Evolutionary conservation across 2,888 invertebrate genomes (phyloP), one percentile per base, ranked within the genome.

Genomic region (Dryobotodes eremita): DNA sequence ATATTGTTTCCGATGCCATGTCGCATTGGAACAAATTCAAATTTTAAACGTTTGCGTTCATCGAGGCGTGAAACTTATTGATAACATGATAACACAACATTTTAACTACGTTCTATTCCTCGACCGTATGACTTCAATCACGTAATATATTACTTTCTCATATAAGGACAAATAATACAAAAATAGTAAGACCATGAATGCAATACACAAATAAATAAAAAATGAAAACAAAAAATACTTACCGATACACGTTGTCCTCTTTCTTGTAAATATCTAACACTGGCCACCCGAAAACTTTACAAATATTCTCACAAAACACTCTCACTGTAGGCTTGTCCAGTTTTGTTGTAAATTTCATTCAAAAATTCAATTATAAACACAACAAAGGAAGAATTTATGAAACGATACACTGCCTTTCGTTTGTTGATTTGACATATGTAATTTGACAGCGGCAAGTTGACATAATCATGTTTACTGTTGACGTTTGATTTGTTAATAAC

Each of bases 141-240:
- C 71, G 62, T 74, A 70, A 77, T 71, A 77, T 1, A 72, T 64
- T 69, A 75, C 68, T 86, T 69, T 53, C 36, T 68, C 15, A 31
- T n/a, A 3, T 10, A 50, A 55, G 61, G 50, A 23, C n/a, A 53
- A 81, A 73, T 64, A 71, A 68, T 23, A 62, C 8, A 77, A 76
- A 65, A 71, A 73, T 53, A 82, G 46, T n/a, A 31, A 57, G 13
- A 57, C 31, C n/a, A 42, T 75, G 66, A 73, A 65, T 75, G 53
- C 31, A 62, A 42, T 31, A 76, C 31, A 79, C 50, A 78, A 86
- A 75, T 72, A 84, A 78, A 87, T 72, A 84, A 78, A 87, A 80
- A 87, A 88, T 81, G 75, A 89, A 77, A 87, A 86, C 88, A 84
- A 87, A 85, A 73, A 82, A 64, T 48, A 64, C 86, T 82, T 50